phyloP scores from a whole-genome alignment of 2,797 vertebrate genomes.

The Mormyrus hasselquistii region DNA sequence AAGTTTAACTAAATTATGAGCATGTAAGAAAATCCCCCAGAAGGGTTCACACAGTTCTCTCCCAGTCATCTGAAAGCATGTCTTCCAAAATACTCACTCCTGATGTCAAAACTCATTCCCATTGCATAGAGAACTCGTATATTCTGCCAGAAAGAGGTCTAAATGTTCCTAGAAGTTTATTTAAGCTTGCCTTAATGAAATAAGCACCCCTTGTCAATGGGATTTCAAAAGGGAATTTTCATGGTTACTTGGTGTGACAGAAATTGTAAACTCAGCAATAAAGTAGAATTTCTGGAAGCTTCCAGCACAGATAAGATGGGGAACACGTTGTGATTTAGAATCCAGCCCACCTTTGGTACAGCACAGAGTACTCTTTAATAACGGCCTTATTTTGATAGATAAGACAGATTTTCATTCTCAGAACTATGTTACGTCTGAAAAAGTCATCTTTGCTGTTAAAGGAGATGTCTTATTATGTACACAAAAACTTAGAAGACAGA shows the following conservation, averaged over 20 bases:
- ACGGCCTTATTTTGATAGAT: background rate
- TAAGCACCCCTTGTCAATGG: slow-evolving; percentile 38
- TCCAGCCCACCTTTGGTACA: background rate
- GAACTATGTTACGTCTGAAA: background rate
- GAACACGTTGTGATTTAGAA: background rate
- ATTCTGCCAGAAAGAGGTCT: slow-evolving; percentile 33
- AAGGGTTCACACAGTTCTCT: slow-evolving; percentile 30
- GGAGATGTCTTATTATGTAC: background rate
- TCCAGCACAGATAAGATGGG: slow-evolving; percentile 8
- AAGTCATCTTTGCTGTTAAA: background rate
- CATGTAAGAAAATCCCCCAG: slow-evolving; percentile 23
- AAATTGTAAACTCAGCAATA: slow-evolving; percentile 37
- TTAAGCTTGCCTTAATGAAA: slow-evolving; percentile 34
- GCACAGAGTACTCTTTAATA: background rate
- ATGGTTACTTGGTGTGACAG: slow-evolving; percentile 27
- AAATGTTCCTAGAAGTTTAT: slow-evolving; percentile 38
- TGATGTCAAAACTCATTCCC: slow-evolving; percentile 34
- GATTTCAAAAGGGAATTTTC: slow-evolving; percentile 36
- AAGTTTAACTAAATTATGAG: background rate
- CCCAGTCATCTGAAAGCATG: slow-evolving; percentile 47
- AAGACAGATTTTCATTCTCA: slow-evolving; percentile 1
- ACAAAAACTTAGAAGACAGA: background rate
- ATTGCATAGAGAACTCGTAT: slow-evolving; percentile 17
- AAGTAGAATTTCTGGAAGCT: slow-evolving; percentile 17
- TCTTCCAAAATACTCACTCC: slow-evolving; percentile 56